Evolutionary conservation across 1,140 invertebrate species (phyloP), one percentile per base, ranked within the genome.

Genomic region (Potamilus streckersoni): DNA sequence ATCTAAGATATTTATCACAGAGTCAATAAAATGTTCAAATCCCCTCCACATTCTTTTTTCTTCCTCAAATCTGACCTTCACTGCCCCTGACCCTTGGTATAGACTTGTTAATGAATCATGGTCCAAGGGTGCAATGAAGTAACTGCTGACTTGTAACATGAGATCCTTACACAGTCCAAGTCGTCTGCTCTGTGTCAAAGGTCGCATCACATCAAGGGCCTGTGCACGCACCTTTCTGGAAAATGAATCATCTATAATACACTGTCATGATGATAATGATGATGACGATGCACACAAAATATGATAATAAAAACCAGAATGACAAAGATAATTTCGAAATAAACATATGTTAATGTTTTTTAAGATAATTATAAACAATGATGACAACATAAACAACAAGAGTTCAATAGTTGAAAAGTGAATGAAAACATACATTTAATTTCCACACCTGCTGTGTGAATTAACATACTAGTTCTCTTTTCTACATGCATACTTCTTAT

Each of bases 121-220:
- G 17, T 75, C 73, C 15, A 70, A 61, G 63, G 38, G 63, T 27
- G 81, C 79, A 16, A 72, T 69, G 8, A 82, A 63, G 58, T 76
- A 77, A 67, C 68, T 71, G 31, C 76, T 71, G 14, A 80, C 55
- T 19, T 82, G 81, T 49, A 73, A 62, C 81, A 82, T 82, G 15
- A 82, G 64, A 19, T 82, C 79, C 57, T 80, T 80, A 79, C 81
- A 82, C 57, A 80, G 63, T 62, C 81, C 81, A 59, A 80, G 74
- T 60, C 79, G 74, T 58, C 81, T 72, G 27, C 68, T 76, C 20
- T 59, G 68, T 19, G 68, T 74, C 23, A 80, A 55, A 57, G 77
- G 69, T 58, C 71, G 67, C 27, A 82, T 72, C 5, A 80, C 71
- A 62, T 79, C 60, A 49, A 76, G 19, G 27, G 81, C 81, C 60